Percentiles rank a stretch among this genome's conserved stretches.
phyloP scores from a whole-genome alignment of 2,113 vertebrate genomes.

The Carollia perspicillata region DNA sequence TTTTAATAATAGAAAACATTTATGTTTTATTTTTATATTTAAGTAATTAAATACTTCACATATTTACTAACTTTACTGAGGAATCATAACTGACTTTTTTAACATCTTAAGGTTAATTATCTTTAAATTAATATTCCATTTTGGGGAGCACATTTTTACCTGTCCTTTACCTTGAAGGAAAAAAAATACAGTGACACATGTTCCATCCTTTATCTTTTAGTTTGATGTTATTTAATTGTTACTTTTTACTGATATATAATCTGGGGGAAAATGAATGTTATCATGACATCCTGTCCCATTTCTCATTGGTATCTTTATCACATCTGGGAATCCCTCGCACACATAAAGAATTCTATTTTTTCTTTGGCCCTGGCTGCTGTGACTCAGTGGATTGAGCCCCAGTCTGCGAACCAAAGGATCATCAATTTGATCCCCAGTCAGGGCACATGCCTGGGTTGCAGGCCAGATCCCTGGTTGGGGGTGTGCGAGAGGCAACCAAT shows the following conservation, averaged over 20 bases:
- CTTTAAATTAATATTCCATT: conserved; percentile 12
- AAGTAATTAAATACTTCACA: not conserved
- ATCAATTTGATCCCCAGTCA: no score
- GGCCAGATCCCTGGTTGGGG: no score
- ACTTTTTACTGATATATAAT: not conserved
- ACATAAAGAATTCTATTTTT: not conserved
- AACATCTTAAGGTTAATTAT: not conserved
- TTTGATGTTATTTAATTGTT: not conserved
- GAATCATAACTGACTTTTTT: not conserved
- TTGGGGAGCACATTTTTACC: not conserved
- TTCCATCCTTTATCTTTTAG: not conserved
- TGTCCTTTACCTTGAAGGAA: not conserved
- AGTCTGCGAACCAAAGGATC: no score
- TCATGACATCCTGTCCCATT: not conserved
- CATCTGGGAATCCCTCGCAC: not conserved
- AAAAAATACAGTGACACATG: not conserved
- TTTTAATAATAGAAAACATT: not conserved
- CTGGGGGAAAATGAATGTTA: not conserved
- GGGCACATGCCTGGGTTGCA: no score
- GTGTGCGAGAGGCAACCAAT: no score
- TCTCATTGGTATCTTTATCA: not conserved
- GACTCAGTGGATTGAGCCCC: no score
- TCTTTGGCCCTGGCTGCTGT: no score
- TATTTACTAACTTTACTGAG: not conserved
- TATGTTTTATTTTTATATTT: not conserved